Conservation (phyloP, 2,797 vertebrate genomes). For the Pseudochirops corinnae region DNA sequence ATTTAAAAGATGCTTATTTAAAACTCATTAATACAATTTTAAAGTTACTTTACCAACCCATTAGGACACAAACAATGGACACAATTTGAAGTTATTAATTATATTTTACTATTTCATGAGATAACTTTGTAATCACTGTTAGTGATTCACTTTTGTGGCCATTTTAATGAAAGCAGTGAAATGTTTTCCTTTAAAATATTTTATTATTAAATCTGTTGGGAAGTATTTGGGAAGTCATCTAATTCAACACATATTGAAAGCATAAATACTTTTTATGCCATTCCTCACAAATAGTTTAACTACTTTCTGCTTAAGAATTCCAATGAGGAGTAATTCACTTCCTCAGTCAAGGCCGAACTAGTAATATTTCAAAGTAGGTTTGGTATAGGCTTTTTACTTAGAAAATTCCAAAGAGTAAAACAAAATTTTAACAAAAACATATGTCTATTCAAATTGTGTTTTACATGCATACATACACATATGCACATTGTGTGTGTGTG, state of each 20-base stretch:
- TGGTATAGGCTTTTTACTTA: background rate
- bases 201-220: background rate
- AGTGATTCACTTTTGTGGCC: background rate
- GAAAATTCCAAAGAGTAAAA: background rate
- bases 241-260: background rate
- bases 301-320: background rate
- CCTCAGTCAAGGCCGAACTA: background rate
- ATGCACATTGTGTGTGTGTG: too few relatives aligned
- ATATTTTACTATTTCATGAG: background rate
- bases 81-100: background rate
- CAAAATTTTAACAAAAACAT: background rate
- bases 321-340: background rate
- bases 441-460: background rate
- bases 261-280: background rate
- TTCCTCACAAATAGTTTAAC: background rate
- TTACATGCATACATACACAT: background rate
- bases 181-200: background rate
- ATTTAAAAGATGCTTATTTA: background rate
- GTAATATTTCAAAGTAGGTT: background rate
- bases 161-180: conserved; percentile 18
- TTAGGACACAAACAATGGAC: background rate
- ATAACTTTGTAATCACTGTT: background rate
- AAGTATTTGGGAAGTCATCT: background rate
- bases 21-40: background rate
- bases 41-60: background rate